phyloP scores from a whole-genome alignment of 2,888 invertebrate genomes.

The Sarcophaga rosellei region DNA sequence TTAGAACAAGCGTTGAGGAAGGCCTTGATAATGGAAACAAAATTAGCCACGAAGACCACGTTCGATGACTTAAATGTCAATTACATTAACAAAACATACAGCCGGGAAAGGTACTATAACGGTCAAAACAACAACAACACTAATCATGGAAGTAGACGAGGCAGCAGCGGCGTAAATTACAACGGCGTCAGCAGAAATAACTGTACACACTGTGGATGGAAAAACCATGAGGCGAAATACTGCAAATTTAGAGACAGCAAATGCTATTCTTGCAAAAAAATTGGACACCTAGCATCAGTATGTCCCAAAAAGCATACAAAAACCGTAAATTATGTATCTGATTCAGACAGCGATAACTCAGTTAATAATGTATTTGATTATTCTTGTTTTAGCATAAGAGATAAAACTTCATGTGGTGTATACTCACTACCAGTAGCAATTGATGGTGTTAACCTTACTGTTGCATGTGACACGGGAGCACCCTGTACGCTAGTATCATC shows the following conservation, averaged over 20 bases:
- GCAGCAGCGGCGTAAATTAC: too few relatives aligned
- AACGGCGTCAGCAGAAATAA: neutral
- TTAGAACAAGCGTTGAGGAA: neutral
- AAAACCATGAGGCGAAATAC: slow-evolving; percentile 13
- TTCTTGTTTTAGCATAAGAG: slow-evolving; percentile 15
- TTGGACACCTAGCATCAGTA: too few relatives aligned
- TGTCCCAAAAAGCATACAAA: too few relatives aligned
- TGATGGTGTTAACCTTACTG: slow-evolving; percentile 5
- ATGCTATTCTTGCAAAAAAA: too few relatives aligned
- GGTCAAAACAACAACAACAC: neutral
- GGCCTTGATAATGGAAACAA: slow-evolving; percentile 47
- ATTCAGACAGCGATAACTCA: too few relatives aligned
- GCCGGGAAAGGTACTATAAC: neutral
- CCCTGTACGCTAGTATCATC: slow-evolving; percentile 8
- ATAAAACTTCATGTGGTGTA: slow-evolving; percentile 1
- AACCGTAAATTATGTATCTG: too few relatives aligned
- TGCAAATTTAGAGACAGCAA: neutral
- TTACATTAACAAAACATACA: slow-evolving; percentile 35
- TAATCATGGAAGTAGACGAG: too few relatives aligned
- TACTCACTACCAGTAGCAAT: slow-evolving; percentile 12
- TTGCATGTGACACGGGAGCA: slow-evolving; percentile 20
- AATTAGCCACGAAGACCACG: neutral
- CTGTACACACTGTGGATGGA: slow-evolving; percentile 31
- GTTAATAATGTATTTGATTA: neutral
- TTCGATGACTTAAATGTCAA: slow-evolving; percentile 16